Base-by-base conservation (phyloP, 1,140 invertebrate genomes). In the Ptiloglossa arizonensis region DNA sequence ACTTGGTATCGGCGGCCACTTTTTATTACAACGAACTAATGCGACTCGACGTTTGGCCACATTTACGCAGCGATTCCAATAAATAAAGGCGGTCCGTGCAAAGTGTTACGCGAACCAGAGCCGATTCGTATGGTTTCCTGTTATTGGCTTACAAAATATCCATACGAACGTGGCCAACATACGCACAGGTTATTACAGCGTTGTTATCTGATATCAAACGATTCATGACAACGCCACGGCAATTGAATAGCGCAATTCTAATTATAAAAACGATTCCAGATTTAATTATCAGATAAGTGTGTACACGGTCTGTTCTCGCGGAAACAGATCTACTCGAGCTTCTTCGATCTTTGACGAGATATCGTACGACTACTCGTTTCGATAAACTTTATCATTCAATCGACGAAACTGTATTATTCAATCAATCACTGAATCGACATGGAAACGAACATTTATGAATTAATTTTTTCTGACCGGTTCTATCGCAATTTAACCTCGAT, bases 81-180 rank as follows among this genome's bases (percentile, higher is more conserved):
- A 74, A 74, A 74, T 67, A 73, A 66, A 64, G 35, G 60, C 71
- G 56, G 48, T 59, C 19, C 38, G 44, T 35, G 50, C 19, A 38
- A 56, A 44, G 15, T 35, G 56, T 3, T 60, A 62, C 29, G 29
- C 56, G 13, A 22, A 3, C 24, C 35, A 24, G 38, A 41, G 13
- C 27, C 24, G 27, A 60, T 48, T 71, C 41, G 27, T 48, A 46
- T 15, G 54, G 27, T 38, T 50, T 50, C 46, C 44, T 48, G 15
- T 71, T 71, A 71, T 71, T 71, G 69, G 69, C 41, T 71, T 62
- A 24, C 69, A 35, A 71, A 71, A 71, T 62, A 59, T 71, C 41
- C 9, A 32, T 2, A 29, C 15, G 52, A 60, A 24, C 41, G 67
- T 69, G 67, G 50, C 17, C 67, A 27, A 46, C 41, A 46, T 62